Base-by-base conservation (phyloP, 2,113 vertebrate genomes). In the Morone saxatilis region DNA sequence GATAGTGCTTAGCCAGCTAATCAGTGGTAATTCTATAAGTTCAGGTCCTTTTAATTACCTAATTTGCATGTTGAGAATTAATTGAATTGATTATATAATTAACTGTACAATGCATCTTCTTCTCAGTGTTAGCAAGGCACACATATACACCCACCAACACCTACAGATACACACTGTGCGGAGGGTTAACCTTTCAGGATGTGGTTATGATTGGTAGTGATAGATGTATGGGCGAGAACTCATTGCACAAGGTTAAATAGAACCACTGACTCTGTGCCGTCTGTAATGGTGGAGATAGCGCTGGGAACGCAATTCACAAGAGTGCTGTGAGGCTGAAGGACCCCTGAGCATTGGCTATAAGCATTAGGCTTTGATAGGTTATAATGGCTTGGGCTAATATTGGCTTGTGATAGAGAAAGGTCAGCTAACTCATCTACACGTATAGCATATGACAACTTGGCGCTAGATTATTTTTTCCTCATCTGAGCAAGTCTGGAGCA, bases 61-160 rank as follows among this genome's bases (percentile, higher is more conserved):
- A 75, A 95, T 95, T 95, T 94, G 87, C 94, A 95, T 95, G 94
- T 94, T 91, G 76, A 85, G 86, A 95, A 94, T 95, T 91, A 93
- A 95, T 94, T 88, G 93, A 93, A 95, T 96, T 95, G 92, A 96
- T 96, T 94, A 86, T 93, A 91, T 93, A 92, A 95, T 95, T 95
- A 95, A 91, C 72, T 81, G 76, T 14, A 75, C 84, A 90, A 95
- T 93, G 90, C 87, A 90, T 95, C 93, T 91, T 91, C 86, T 86
- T 94, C 89, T 89, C 78, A 67, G 74, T 85, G 51, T 78, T 63
- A 56, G 62, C 7, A 41, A 47, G 56, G 38, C 67, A 36, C 72
- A 62, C 67, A 38, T 48, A 43, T 38, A 57, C 47, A 68, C 25
- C 20, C 31, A 2, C 1, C 66, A 14, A 11, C 54, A 47, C 16